phyloP scores from a whole-genome alignment of 2,113 vertebrate genomes.

The Brachypodius melanocephalos region DNA sequence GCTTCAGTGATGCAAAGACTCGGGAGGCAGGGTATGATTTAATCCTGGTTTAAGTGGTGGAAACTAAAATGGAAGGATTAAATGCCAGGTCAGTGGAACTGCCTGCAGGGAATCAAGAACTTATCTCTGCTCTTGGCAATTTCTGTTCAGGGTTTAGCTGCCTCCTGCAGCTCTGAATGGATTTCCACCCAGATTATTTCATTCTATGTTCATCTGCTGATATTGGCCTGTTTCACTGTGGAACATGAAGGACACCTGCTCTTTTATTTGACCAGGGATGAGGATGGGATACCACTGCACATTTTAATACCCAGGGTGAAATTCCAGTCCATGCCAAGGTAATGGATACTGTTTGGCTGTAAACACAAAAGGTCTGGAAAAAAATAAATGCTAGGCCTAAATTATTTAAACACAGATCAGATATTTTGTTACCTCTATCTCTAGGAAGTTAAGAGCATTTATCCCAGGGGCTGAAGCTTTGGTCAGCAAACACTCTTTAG shows the following conservation, averaged over 20 bases:
- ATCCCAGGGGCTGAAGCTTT: not conserved
- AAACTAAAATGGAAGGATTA: not conserved
- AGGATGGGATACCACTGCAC: not conserved
- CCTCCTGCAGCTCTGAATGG: not conserved
- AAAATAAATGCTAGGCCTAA: slow-evolving; percentile 49
- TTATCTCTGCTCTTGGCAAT: not conserved
- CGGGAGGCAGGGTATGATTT: not conserved
- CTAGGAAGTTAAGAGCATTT: not conserved
- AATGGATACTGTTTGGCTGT: slow-evolving; percentile 48
- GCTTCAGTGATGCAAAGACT: not conserved
- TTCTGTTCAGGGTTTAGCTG: not conserved
- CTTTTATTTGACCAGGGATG: not conserved
- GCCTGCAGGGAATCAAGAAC: not conserved
- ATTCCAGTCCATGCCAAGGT: slow-evolving; percentile 61
- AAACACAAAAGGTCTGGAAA: slow-evolving; percentile 66
- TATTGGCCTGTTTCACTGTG: not conserved
- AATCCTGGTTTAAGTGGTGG: not conserved
- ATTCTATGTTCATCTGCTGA: not conserved
- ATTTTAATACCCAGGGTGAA: slow-evolving; percentile 69
- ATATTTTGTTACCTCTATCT: slow-evolving; percentile 25
- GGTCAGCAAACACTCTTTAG: not conserved
- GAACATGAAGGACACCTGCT: not conserved
- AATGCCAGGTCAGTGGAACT: not conserved
- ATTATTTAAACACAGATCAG: slow-evolving; percentile 68
- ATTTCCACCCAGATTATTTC: not conserved